A percentile compares a stretch with the other conserved stretches of the same genome.
Evolutionary conservation across 2,797 vertebrate species (phyloP).

Genomic region (Emydoidea blandingii): DNA sequence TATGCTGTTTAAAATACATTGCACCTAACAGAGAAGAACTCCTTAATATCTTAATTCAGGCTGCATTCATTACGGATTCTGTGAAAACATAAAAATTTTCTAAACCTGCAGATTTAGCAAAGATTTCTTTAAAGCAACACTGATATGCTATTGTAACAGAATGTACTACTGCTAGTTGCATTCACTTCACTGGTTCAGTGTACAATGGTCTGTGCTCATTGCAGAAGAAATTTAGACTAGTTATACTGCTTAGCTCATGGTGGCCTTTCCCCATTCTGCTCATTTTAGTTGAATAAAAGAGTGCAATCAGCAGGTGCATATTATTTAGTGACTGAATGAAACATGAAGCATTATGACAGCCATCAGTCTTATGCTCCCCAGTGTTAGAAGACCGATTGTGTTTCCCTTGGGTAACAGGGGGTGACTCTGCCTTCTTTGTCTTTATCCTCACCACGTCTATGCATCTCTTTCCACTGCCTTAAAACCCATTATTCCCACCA

Average conservation of each 20-base stretch:
- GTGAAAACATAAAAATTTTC: constrained; percentile 12
- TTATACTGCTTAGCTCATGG: not conserved
- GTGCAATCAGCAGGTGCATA: not conserved
- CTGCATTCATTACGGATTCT: constrained; percentile 24
- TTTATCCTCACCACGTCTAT: not conserved
- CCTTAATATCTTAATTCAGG: not conserved
- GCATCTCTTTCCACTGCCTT: too few relatives aligned
- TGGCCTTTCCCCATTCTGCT: not conserved
- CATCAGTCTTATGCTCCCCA: not conserved
- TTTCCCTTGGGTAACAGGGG: accelerated
- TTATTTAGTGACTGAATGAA: not conserved
- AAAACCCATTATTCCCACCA: accelerated
- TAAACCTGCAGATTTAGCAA: constrained; percentile 7
- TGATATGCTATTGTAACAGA: not conserved
- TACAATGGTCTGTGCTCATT: not conserved
- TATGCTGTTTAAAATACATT: constrained; percentile 23
- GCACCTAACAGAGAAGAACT: not conserved
- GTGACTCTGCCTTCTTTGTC: not conserved
- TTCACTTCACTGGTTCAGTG: not conserved
- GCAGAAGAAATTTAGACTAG: not conserved
- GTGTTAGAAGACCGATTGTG: not conserved
- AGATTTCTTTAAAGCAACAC: not conserved
- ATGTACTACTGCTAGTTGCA: not conserved
- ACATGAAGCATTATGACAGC: not conserved
- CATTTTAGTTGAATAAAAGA: constrained; percentile 6